Evolutionary conservation across 2,797 vertebrate species (phyloP).

Genomic region (Acanthurus leucopareius): DNA sequence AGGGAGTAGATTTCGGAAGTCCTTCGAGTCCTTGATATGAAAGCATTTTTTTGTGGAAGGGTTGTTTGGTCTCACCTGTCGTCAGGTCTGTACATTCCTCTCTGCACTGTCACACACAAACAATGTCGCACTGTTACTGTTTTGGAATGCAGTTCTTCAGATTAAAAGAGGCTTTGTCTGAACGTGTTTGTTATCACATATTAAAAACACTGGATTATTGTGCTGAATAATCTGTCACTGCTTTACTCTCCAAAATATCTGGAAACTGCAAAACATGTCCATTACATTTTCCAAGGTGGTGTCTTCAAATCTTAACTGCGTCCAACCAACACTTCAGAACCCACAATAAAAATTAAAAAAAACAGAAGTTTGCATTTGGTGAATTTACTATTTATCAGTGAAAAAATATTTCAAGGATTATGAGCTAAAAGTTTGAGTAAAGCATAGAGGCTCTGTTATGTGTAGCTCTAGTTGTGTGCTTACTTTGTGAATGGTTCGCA

Average conservation of each 20-base stretch:
- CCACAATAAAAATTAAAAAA: background rate
- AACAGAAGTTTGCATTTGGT: too few species aligned
- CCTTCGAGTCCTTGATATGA: background rate
- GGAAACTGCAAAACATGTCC: too few species aligned
- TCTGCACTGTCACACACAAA: conserved; percentile 10
- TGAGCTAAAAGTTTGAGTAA: too few species aligned
- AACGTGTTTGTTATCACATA: conserved; percentile 13
- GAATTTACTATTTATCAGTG: too few species aligned
- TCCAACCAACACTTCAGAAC: background rate
- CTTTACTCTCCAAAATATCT: too few species aligned
- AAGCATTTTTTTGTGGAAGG: background rate
- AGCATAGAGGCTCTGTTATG: too few species aligned
- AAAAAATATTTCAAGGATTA: too few species aligned
- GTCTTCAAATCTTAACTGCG: background rate
- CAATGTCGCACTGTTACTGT: conserved; percentile 26
- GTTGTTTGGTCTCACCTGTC: conserved; percentile 1
- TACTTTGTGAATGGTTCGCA: too few species aligned
- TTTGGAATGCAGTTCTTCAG: conserved; percentile 28
- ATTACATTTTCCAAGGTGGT: background rate
- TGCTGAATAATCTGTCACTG: too few species aligned
- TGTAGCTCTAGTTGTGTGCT: too few species aligned
- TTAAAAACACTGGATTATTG: conserved; percentile 17
- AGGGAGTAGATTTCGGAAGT: background rate
- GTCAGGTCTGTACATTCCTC: conserved; percentile 18
- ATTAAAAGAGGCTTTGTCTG: conserved; percentile 38